phyloP scores from a whole-genome alignment of 2,888 invertebrate genomes.

The Ommatoiulus sabulosus region DNA sequence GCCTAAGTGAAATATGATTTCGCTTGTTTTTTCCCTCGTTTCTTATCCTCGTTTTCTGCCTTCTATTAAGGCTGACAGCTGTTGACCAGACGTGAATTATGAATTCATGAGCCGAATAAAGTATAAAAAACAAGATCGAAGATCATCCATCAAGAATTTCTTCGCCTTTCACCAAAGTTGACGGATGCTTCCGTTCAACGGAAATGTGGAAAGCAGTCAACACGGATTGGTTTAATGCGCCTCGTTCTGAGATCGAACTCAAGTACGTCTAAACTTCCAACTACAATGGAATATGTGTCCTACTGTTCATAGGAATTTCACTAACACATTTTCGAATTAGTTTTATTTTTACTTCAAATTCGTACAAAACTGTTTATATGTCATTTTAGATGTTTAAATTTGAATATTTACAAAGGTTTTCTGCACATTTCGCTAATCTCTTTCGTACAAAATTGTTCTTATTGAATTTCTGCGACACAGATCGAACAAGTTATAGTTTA shows the following conservation, averaged over 20 bases:
- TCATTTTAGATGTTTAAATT: no score
- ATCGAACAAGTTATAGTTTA: no score
- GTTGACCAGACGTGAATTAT: constrained; percentile 43
- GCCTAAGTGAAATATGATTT: constrained; percentile 18
- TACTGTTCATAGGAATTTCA: no score
- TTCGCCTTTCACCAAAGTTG: neutral
- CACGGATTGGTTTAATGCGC: neutral
- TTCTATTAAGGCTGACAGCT: constrained; percentile 29
- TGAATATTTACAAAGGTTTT: no score
- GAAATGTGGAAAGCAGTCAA: neutral
- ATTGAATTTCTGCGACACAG: no score
- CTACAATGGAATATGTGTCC: no score
- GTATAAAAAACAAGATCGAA: constrained; percentile 1
- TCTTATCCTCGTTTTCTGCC: constrained; percentile 21
- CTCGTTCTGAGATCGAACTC: neutral
- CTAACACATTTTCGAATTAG: no score
- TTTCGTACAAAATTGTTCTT: no score
- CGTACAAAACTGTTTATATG: no score
- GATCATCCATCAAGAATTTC: constrained; percentile 19
- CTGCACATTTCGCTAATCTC: no score
- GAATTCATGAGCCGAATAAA: constrained; percentile 40
- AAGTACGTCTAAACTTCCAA: neutral
- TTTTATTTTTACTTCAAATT: no score
- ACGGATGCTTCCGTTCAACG: neutral
- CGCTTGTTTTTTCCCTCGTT: neutral